These are phyloP conservation scores for Physeter macrocephalus DNA, from an alignment of 2,113 vertebrate species.

Conservation along the genomic window DNA sequence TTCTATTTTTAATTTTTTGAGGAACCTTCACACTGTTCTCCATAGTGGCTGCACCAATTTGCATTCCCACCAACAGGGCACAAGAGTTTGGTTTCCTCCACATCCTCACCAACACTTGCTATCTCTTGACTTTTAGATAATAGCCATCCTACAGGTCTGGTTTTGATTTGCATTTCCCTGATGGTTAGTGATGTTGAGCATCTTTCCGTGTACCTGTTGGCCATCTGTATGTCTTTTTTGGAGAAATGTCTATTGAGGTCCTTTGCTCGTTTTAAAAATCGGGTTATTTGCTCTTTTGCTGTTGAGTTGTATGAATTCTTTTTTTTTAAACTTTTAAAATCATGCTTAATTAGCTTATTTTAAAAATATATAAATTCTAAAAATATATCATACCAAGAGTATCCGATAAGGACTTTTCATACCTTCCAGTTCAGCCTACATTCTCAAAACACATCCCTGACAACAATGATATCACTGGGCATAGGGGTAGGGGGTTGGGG, in stretches of 20 bases:
- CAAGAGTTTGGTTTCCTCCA: not conserved
- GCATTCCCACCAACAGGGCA: not conserved
- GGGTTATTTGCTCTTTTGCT: not conserved
- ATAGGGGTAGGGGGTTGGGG: rapidly evolving
- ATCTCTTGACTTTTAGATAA: not conserved
- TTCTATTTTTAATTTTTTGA: not conserved
- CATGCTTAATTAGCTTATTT: not conserved
- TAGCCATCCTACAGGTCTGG: not conserved
- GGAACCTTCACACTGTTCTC: not conserved
- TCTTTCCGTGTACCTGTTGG: not conserved
- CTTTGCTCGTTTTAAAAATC: not conserved
- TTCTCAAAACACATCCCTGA: not conserved
- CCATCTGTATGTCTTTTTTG: not conserved
- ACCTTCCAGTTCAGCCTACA: not conserved
- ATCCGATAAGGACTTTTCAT: not conserved
- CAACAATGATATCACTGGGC: too few species aligned
- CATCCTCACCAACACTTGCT: not conserved
- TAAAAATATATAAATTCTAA: not conserved
- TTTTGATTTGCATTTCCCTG: not conserved
- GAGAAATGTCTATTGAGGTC: not conserved
- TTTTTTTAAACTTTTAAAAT: not conserved
- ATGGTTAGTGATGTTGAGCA: not conserved
- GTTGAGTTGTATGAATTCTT: not conserved
- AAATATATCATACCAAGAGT: not conserved
- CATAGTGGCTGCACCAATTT: not conserved